phyloP scores from a whole-genome alignment of 2,113 vertebrate genomes.

The Phalacrocorax carbo region DNA sequence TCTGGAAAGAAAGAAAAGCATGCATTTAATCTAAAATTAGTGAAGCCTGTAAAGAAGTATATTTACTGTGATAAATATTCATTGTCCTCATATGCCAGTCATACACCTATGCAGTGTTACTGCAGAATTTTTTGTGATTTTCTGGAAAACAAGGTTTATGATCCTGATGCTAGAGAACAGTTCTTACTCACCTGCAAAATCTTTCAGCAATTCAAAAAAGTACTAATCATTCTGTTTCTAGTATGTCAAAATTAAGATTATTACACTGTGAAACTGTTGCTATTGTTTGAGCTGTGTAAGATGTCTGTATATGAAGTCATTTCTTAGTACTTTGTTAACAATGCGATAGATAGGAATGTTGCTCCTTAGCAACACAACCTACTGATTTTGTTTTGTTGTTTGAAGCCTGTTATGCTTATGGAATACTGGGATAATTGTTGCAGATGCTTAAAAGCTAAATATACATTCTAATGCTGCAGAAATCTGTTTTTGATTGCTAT shows the following conservation, averaged over 20 bases:
- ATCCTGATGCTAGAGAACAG: not conserved
- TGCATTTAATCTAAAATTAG: not conserved
- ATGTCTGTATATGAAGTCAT: not conserved
- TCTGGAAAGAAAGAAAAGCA: not conserved
- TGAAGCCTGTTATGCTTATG: not conserved
- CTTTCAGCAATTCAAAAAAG: not conserved
- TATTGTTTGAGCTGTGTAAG: not conserved
- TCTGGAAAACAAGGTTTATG: not conserved
- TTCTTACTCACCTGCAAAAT: not conserved
- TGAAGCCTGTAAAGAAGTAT: not conserved
- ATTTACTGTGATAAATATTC: not conserved
- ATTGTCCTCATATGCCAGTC: not conserved
- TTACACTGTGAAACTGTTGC: not conserved
- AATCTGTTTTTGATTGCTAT: not conserved
- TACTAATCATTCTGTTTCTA: not conserved
- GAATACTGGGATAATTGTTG: not conserved
- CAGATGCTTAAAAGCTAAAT: not conserved
- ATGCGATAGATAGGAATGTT: not conserved
- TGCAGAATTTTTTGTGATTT: not conserved
- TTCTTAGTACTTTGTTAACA: not conserved
- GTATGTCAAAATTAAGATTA: not conserved
- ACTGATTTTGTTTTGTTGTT: not conserved
- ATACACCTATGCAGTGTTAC: not conserved
- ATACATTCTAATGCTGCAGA: not conserved
- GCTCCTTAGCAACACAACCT: not conserved